phyloP scores from a whole-genome alignment of 1,140 invertebrate species.

The Pemphigus obesinymphae region DNA sequence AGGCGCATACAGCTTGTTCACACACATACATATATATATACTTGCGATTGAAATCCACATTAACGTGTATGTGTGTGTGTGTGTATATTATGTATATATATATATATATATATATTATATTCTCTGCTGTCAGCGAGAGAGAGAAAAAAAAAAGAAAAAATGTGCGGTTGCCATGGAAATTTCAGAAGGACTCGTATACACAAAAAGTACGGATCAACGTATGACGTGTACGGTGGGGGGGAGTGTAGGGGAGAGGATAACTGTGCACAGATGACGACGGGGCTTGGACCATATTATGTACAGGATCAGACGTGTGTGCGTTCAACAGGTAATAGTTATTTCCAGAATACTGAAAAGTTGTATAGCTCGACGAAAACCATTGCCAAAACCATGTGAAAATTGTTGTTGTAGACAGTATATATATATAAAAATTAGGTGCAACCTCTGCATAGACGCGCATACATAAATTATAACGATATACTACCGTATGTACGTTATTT shows the following conservation, averaged over 20 bases:
- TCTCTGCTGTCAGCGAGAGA: neutral
- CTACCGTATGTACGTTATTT: neutral
- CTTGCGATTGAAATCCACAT: neutral
- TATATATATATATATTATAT: no score
- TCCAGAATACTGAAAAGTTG: neutral
- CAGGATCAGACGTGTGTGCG: neutral
- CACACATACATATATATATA: no score
- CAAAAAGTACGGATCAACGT: neutral
- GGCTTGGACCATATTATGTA: neutral
- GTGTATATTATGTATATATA: neutral
- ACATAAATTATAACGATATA: neutral
- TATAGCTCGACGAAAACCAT: neutral
- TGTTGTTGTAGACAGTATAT: neutral
- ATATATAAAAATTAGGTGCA: neutral
- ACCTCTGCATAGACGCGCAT: neutral
- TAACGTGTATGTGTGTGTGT: neutral
- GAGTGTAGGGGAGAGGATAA: no score
- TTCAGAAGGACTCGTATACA: neutral
- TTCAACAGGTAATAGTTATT: conserved; percentile 31
- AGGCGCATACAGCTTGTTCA: no score
- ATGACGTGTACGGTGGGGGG: no score
- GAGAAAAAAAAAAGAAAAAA: neutral
- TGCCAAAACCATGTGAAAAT: neutral
- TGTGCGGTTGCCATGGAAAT: conserved; percentile 15
- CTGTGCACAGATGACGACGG: neutral